Conservation (phyloP, 2,113 vertebrate genomes). For the Datnioides undecimradiatus region DNA sequence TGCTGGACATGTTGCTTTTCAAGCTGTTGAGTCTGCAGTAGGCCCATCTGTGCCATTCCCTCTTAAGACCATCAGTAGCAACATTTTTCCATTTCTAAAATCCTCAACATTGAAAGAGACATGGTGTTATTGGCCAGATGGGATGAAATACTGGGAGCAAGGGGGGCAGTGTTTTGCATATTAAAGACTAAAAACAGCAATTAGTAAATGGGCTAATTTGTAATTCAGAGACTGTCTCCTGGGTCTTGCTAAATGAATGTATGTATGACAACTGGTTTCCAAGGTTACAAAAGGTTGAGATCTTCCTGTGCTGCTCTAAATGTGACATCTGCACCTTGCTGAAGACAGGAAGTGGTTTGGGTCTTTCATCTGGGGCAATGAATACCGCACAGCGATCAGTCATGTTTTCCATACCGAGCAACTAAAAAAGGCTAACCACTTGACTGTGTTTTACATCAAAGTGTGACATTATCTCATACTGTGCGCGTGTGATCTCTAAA, state of each 20-base stretch:
- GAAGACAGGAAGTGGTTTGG: conserved; percentile 80
- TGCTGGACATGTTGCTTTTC: conserved; percentile 81
- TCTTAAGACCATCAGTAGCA: conserved; percentile 53
- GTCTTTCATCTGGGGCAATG: conserved; percentile 67
- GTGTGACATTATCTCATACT: conserved; percentile 71
- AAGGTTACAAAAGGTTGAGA: conserved; percentile 61
- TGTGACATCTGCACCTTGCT: conserved; percentile 62
- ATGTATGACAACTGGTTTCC: conserved; percentile 60
- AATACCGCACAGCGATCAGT: conserved; percentile 59
- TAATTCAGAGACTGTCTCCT: conserved; percentile 55
- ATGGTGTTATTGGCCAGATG: conserved; percentile 57
- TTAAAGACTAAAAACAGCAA: conserved; percentile 59
- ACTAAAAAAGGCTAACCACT: conserved; percentile 41
- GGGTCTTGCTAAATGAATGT: conserved; percentile 45
- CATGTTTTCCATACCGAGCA: conserved; percentile 78
- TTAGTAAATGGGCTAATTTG: conserved; percentile 60
- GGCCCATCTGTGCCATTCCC: conserved; percentile 80
- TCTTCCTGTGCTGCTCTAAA: conserved; percentile 37
- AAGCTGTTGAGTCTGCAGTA: conserved; percentile 82
- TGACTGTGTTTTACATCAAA: conserved; percentile 59
- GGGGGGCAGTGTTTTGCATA: conserved; percentile 40
- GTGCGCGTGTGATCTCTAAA: conserved; percentile 34
- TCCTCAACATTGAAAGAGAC: conserved; percentile 32
- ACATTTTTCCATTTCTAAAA: conserved; percentile 48
- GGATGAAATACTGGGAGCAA: conserved; percentile 35